Conservation (phyloP, 2,113 vertebrate genomes). For the Oxygymnocypris stewartii region DNA sequence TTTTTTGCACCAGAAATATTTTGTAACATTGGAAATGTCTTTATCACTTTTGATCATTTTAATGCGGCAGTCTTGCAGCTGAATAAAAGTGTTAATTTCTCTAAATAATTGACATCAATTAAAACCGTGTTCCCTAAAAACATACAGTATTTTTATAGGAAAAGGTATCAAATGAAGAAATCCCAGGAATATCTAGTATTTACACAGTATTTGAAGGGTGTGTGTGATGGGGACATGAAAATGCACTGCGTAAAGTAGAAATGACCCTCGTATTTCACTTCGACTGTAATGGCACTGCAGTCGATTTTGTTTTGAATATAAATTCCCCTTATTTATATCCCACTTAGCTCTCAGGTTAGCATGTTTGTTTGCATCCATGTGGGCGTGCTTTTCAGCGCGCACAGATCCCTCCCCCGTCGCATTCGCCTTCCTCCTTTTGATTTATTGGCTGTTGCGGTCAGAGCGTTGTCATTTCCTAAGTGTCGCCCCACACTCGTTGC, state of each 20-base stretch:
- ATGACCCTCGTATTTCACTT: constrained; percentile 37
- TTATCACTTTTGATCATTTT: not conserved
- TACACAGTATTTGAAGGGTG: not conserved
- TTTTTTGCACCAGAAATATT: not conserved
- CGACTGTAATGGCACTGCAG: constrained; percentile 22
- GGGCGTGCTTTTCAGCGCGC: constrained; percentile 22
- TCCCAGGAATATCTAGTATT: not conserved
- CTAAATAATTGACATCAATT: not conserved
- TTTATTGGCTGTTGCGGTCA: constrained; percentile 52
- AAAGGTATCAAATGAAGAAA: not conserved
- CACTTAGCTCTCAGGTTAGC: constrained; percentile 27
- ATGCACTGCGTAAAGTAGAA: not conserved
- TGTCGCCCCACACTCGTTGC: constrained; percentile 23
- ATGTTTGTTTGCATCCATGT: constrained; percentile 38
- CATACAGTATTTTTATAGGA: not conserved
- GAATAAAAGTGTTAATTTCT: not conserved
- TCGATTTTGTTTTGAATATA: constrained; percentile 10
- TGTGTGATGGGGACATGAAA: not conserved
- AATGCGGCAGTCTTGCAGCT: not conserved
- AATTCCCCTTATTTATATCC: constrained; percentile 20
- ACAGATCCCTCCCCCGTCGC: constrained; percentile 18
- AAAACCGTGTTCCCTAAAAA: not conserved
- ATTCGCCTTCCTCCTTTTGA: constrained; percentile 36
- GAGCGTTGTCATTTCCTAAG: constrained; percentile 45
- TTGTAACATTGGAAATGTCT: not conserved